phyloP scores from a whole-genome alignment of 2,888 invertebrate genomes.

The Epinotia ramella region DNA sequence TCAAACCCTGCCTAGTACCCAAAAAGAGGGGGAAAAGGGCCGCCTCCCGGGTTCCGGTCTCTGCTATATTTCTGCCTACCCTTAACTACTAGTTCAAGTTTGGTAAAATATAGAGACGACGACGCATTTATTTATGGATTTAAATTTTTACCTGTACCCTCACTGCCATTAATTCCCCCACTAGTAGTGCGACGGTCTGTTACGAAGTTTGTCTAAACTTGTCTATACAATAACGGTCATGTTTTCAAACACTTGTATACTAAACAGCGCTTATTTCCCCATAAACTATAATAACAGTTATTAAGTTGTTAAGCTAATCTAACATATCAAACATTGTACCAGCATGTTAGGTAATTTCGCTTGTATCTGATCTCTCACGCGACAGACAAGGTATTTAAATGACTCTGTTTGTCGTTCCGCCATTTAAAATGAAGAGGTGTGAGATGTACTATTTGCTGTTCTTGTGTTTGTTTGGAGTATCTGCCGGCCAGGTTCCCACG shows the following conservation, averaged over 20 bases:
- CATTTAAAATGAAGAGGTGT: slow-evolving; percentile 3
- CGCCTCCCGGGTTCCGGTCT: too few relatives aligned
- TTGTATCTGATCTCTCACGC: slow-evolving; percentile 36
- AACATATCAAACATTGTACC: slow-evolving; percentile 22
- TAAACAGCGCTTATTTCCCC: slow-evolving; percentile 7
- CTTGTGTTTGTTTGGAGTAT: slow-evolving; percentile 26
- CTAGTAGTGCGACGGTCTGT: not conserved
- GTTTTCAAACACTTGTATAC: not conserved
- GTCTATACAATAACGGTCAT: not conserved
- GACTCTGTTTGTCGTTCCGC: not conserved
- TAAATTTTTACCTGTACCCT: too few relatives aligned
- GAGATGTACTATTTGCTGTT: slow-evolving; percentile 26
- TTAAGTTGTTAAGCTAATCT: slow-evolving; percentile 27
- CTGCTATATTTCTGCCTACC: too few relatives aligned
- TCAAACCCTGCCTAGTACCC: too few relatives aligned
- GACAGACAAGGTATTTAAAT: slow-evolving; percentile 35
- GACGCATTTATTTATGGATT: too few relatives aligned
- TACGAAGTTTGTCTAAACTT: not conserved
- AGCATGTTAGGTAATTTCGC: slow-evolving; percentile 25
- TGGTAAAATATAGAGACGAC: too few relatives aligned
- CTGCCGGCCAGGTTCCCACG: slow-evolving; percentile 2
- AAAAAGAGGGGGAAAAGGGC: too few relatives aligned
- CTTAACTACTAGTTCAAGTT: too few relatives aligned
- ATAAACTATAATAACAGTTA: slow-evolving; percentile 15
- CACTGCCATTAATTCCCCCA: too few relatives aligned